Percentiles rank a stretch among this genome's conserved stretches.
phyloP scores from a whole-genome alignment of 2,113 vertebrate species.

The Tupaia tana region DNA sequence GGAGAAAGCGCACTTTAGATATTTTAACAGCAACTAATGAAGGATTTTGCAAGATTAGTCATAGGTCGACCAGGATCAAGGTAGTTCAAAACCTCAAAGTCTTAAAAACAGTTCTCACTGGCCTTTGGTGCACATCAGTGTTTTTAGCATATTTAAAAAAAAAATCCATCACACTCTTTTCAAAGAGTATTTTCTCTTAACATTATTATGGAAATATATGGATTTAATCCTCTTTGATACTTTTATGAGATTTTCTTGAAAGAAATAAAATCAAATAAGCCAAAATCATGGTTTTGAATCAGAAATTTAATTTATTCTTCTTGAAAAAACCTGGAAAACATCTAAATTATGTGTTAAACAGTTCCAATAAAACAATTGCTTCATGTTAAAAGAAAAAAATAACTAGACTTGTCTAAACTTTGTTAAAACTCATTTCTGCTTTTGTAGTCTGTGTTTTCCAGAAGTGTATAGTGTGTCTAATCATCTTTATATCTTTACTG shows the following conservation, averaged over 20 bases:
- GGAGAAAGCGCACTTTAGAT: not conserved
- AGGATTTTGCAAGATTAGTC: not conserved
- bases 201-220: not conserved
- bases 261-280: not conserved
- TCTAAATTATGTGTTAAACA: not conserved
- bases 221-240: not conserved
- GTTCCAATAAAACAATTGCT: not conserved
- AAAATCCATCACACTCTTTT: not conserved
- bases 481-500: too few relatives aligned
- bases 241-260: not conserved
- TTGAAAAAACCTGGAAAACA: not conserved
- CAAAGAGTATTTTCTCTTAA: not conserved
- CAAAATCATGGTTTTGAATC: not conserved
- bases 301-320: not conserved
- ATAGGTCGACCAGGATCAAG: not conserved
- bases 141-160: not conserved
- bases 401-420: not conserved
- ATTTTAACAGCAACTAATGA: not conserved
- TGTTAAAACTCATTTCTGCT: not conserved
- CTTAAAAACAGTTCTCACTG: not conserved
- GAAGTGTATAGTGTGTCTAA: not conserved
- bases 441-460: not conserved
- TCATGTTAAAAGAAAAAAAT: not conserved
- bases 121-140: not conserved
- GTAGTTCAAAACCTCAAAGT: not conserved